Base-by-base conservation (phyloP, 2,113 vertebrate species). In the Cettia cetti region DNA sequence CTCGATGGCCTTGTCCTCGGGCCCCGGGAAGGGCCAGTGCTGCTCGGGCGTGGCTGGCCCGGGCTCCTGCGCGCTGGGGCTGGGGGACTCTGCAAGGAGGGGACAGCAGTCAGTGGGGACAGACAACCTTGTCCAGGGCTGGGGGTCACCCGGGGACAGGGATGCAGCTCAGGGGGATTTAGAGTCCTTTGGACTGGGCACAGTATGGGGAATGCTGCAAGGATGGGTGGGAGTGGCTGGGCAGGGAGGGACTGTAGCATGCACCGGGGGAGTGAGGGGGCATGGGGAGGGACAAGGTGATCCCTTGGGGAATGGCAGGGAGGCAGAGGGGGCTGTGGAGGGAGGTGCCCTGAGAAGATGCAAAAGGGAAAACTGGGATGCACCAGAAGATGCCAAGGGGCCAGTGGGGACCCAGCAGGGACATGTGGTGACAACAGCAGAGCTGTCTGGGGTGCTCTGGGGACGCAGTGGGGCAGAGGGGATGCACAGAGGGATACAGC, bases 41-140 rank as follows among this genome's bases (percentile, higher is more conserved):
- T 86, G 84, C 81, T 90, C 49, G 4, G 53, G 60, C 37, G 42
- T 60, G 50, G 56, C 40, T 28, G 87, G 69, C 74, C 49, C 85
- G 1, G 84, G 57, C 85, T 84, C 96, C 91, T 94, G 94, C 50
- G 81, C 39, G 93, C 96, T 66, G 77, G 96, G 42, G 95, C 98
- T 33, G 93, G 97, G 74, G 96, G 97, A 91, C 39, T 97, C 97
- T 97, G 96, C 59, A 95, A 93, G 59, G 83, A 16, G 66, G 76
- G 79, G 64, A 92, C 35, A 95, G 44, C 44, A 52, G 60, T 95
- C 81, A 95, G 94, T 8, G 37, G n/a, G 30, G 90, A 27, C 27
- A 87, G 7, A 70, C 2, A n/a, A 28, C 21, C 6, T 45, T 3
- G 0, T n/a, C 24, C 40, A 26, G 31, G 30, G 30, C 27, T 39